A percentile compares a stretch with the other conserved stretches of the same genome.
These are phyloP conservation scores for Melipona bicolor DNA, from an alignment of 2,888 invertebrate genomes.

Conservation along the genomic window DNA sequence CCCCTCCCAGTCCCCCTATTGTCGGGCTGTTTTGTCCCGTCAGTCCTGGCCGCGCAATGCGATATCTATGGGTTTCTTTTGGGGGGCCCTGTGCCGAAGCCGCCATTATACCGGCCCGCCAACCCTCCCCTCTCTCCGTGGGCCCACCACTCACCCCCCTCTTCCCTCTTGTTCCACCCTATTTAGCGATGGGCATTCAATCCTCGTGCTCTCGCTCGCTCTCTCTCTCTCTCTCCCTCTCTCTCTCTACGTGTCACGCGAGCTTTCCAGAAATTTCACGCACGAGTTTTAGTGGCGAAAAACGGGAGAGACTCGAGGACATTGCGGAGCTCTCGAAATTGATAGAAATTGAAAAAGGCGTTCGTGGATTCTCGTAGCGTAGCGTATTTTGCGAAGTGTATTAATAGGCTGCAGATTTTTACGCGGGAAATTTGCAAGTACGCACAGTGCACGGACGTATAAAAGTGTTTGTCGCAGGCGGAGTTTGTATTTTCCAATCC, in stretches of 20 bases:
- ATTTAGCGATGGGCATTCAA: constrained; percentile 60
- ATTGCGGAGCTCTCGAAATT: too few species aligned
- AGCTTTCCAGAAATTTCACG: constrained; percentile 28
- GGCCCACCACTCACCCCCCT: constrained; percentile 3
- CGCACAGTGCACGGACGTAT: too few species aligned
- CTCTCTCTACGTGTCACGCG: constrained; percentile 24
- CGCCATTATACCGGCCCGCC: constrained; percentile 74
- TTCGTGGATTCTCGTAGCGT: too few species aligned
- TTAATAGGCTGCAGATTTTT: too few species aligned
- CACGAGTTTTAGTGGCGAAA: not conserved
- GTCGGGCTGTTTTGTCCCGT: constrained; percentile 83
- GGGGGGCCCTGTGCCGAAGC: constrained; percentile 75
- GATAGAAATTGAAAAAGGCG: too few species aligned
- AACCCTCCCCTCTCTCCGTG: constrained; percentile 31
- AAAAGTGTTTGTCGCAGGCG: too few species aligned
- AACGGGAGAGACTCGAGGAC: not conserved
- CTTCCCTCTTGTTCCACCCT: constrained; percentile 33
- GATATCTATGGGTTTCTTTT: constrained; percentile 83
- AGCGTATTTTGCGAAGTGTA: too few species aligned
- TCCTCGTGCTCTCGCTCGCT: constrained; percentile 33
- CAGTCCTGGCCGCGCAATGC: constrained; percentile 82
- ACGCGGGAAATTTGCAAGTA: too few species aligned
- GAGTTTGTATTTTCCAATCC: too few species aligned
- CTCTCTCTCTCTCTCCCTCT: not conserved
- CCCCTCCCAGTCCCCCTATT: constrained; percentile 71